Conservation (phyloP, 2,113 vertebrate species). For the Crotalus horridus region DNA sequence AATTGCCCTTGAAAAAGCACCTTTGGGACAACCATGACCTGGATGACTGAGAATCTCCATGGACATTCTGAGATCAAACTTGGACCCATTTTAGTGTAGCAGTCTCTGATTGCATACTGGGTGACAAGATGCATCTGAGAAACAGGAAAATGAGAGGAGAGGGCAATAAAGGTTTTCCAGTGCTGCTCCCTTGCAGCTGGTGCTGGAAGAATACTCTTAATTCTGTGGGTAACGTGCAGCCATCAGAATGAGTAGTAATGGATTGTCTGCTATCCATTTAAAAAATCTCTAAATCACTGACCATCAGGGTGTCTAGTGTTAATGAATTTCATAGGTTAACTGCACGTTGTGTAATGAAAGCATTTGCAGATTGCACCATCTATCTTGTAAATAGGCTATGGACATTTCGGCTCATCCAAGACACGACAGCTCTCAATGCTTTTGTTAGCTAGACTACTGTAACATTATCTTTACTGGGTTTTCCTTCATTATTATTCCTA, state of each 20-base stretch:
- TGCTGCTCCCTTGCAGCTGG: neutral
- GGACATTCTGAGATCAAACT: neutral
- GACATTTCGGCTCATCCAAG: neutral
- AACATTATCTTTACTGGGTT: neutral
- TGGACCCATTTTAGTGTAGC: neutral
- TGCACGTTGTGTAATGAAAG: neutral
- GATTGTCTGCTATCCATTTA: neutral
- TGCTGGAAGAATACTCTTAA: neutral
- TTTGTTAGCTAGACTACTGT: neutral
- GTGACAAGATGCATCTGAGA: neutral
- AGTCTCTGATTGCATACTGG: neutral
- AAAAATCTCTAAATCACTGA: neutral
- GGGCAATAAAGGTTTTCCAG: neutral
- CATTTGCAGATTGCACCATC: neutral
- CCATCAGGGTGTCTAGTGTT: neutral
- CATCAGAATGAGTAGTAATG: neutral
- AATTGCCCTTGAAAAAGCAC: neutral
- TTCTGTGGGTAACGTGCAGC: neutral
- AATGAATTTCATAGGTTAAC: neutral
- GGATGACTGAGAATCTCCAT: neutral
- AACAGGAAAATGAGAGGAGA: neutral
- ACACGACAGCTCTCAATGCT: neutral
- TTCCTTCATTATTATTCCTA: neutral
- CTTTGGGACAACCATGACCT: neutral
- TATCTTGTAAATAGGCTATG: neutral